These are phyloP conservation scores for Lanius ludovicianus DNA, from an alignment of 2,113 vertebrate species.

Conservation along the genomic window DNA sequence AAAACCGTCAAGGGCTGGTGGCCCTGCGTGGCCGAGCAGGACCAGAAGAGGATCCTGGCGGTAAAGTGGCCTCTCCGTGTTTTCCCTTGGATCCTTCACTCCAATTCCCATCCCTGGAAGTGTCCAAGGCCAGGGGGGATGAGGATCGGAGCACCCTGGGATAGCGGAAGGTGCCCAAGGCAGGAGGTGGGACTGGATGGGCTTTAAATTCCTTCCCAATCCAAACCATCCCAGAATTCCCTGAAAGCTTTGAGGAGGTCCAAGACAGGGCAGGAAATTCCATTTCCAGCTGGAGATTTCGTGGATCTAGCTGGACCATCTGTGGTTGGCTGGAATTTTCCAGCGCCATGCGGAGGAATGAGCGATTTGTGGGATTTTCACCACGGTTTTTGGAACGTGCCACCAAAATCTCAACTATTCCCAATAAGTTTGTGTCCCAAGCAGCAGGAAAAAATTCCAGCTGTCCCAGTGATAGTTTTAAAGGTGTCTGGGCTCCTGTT, in stretches of 20 bases:
- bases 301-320: not conserved
- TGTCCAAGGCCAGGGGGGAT: rapidly evolving
- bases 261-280: not conserved
- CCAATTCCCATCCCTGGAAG: not conserved
- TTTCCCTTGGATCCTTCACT: not conserved
- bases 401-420: rapidly evolving
- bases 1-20: conserved; percentile 95
- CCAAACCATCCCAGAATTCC: rapidly evolving
- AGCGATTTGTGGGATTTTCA: not conserved
- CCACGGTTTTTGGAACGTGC: not conserved
- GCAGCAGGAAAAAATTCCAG: not conserved
- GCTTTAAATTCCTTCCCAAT: not conserved
- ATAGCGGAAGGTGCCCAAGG: rapidly evolving
- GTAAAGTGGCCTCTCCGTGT: conserved; percentile 54
- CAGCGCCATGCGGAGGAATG: rapidly evolving
- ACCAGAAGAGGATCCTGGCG: conserved; percentile 78
- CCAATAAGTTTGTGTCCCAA: not conserved
- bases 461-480: rapidly evolving
- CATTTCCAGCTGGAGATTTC: rapidly evolving
- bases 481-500: not conserved
- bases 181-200: not conserved
- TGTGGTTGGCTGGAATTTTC: not conserved
- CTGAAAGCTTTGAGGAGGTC: not conserved
- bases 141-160: not conserved
- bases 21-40: conserved; percentile 83